Percentiles rank a stretch among this genome's conserved stretches.
Conservation (phyloP, 2,888 invertebrate genomes). For the Epinotia bilunana region DNA sequence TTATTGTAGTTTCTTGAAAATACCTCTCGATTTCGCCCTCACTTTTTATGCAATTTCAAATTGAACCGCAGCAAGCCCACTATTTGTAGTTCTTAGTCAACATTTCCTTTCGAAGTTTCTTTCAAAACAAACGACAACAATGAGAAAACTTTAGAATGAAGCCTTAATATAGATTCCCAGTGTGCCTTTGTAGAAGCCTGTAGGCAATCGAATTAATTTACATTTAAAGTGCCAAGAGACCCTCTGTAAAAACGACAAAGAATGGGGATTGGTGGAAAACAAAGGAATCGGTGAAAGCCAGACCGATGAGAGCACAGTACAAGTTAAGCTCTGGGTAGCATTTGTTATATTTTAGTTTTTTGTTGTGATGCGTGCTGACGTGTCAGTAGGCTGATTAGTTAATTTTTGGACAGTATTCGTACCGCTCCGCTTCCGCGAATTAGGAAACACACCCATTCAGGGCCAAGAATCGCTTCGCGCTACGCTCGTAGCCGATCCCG, state of each 20-base stretch:
- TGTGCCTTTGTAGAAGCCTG: conserved; percentile 17
- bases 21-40: too few species aligned
- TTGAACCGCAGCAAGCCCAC: not conserved
- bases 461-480: too few species aligned
- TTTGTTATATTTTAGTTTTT: not conserved
- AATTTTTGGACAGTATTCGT: too few species aligned
- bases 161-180: conserved; percentile 12
- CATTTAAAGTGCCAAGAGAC: conserved; percentile 39
- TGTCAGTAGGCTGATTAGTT: not conserved
- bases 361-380: not conserved
- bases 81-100: not conserved
- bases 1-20: not conserved
- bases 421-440: too few species aligned
- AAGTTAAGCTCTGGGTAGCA: not conserved
- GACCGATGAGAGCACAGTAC: conserved; percentile 3
- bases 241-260: conserved; percentile 35
- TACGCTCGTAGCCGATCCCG: too few species aligned
- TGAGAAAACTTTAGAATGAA: conserved; percentile 17
- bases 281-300: conserved; percentile 35
- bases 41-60: not conserved
- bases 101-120: not conserved
- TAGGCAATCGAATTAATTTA: conserved; percentile 39
- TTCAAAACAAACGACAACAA: conserved; percentile 15
- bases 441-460: too few species aligned
- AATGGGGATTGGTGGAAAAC: conserved; percentile 35